Conservation (phyloP, 2,888 invertebrate genomes). For the Sphaeridia pumilis region DNA sequence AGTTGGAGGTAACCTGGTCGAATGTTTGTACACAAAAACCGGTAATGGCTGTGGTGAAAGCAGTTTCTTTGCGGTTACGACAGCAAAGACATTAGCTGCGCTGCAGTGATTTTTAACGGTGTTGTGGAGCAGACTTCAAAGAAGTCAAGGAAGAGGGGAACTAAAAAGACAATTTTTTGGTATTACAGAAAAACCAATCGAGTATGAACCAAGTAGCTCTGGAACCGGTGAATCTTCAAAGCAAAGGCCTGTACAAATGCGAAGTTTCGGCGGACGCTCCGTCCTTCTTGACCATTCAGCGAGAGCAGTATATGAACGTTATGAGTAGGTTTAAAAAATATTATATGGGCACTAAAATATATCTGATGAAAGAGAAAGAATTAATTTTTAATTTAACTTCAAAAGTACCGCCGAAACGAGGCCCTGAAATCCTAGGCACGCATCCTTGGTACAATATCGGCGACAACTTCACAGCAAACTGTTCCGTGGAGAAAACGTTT, state of each 20-base stretch:
- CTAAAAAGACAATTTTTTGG: background rate
- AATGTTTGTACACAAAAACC: no score
- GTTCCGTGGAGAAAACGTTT: constrained; percentile 27
- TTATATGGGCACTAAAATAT: background rate
- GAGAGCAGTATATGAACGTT: constrained; percentile 33
- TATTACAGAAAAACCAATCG: constrained; percentile 25
- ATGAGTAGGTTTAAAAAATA: constrained; percentile 25
- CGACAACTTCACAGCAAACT: constrained; percentile 31
- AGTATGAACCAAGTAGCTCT: constrained; percentile 24
- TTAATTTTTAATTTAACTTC: background rate
- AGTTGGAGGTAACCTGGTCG: no score
- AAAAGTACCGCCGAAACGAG: constrained; percentile 28
- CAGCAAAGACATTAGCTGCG: no score
- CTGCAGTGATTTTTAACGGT: no score
- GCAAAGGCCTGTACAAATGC: constrained; percentile 34
- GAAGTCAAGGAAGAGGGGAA: no score
- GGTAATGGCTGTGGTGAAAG: no score
- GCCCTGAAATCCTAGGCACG: constrained; percentile 26
- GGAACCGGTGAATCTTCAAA: constrained; percentile 22
- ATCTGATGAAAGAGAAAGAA: background rate
- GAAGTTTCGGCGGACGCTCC: constrained; percentile 36
- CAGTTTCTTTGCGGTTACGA: no score
- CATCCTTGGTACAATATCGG: constrained; percentile 35
- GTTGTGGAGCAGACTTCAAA: no score
- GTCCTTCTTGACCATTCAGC: constrained; percentile 34